Base-by-base conservation (phyloP, 2,888 invertebrate genomes). In the Drosophila algonquin region DNA sequence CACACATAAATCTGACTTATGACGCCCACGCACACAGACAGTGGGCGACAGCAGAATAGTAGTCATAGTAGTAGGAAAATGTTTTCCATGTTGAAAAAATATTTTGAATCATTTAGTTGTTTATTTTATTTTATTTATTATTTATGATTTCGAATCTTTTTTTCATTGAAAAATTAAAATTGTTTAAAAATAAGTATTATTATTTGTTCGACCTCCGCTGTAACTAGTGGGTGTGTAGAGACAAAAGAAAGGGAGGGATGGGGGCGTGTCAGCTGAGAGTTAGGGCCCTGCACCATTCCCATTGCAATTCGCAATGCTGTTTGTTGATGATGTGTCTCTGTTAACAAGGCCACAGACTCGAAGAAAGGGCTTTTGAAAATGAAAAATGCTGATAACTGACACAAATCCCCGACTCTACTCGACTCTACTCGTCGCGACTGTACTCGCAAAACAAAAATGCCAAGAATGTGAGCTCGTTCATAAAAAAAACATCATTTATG, bases 1-100 rank as follows among this genome's bases (percentile, higher is more conserved):
- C 85, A 81, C 83, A 80, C 83, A 84, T 84, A 84, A 85, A 84
- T 84, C 78, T 83, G 78, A 85, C 78, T 85, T 85, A 84, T 81
- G 85, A 76, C 81, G 80, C 80, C 81, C 79, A 71, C 82, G 72
- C 61, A 64, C 56, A 30, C 54, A 46, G 30, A 69, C 50, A 53
- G 9, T 30, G 51, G 40, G 46, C 35, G 54, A 44, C 48, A 48
- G 47, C 44, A n/a, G 9, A 10, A 16, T 21, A 32, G 48, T 45
- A 30, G 6, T 30, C 30, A 21, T 21, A 21, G 21, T 3, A 21
- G 21, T 12, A 18, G 47, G 53, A 54, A 54, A 27, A 54, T 50
- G 54, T 40, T 40, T 40, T 4, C 14, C 2, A 14, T 2, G 12
- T 14, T 14, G 5, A 0, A 40, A 6, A 40, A 24, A 5, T 24